Evolutionary conservation across 1,140 invertebrate genomes (phyloP).

Genomic region (Mamestra configurata): DNA sequence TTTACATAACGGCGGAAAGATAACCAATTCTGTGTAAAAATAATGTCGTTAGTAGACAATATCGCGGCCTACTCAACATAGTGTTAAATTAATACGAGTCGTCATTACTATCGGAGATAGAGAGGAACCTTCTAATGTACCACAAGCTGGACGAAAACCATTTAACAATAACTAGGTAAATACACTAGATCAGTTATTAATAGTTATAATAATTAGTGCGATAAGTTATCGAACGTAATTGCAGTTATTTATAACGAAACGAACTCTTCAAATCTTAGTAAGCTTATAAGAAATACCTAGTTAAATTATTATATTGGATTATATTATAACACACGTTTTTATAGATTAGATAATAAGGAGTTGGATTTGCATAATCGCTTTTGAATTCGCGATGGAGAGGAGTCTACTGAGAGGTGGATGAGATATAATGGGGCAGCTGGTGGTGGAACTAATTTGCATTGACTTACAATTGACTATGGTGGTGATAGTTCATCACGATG

Average conservation of each 20-base stretch:
- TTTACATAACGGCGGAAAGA: constrained; percentile 12
- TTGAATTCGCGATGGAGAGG: constrained; percentile 22
- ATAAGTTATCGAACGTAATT: constrained; percentile 57
- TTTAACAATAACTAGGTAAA: constrained; percentile 55
- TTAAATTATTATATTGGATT: constrained; percentile 39
- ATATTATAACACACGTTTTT: constrained; percentile 42
- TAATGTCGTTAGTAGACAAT: constrained; percentile 69
- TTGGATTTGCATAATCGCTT: constrained; percentile 44
- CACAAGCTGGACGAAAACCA: constrained; percentile 29
- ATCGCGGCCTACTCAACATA: constrained; percentile 75
- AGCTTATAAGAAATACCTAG: constrained; percentile 50
- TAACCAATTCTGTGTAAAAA: constrained; percentile 12
- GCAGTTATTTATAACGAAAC: constrained; percentile 50
- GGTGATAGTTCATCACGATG: too few species aligned
- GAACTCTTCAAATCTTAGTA: constrained; percentile 52
- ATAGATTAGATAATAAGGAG: constrained; percentile 41
- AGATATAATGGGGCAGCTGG: constrained; percentile 1
- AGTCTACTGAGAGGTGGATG: not conserved
- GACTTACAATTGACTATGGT: too few species aligned
- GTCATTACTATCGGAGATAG: constrained; percentile 4
- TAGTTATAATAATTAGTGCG: constrained; percentile 59
- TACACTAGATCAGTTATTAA: constrained; percentile 59
- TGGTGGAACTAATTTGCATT: not conserved
- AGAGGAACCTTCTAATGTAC: constrained; percentile 22
- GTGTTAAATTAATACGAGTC: constrained; percentile 35